These are phyloP conservation scores for Synanthedon myopaeformis DNA, from an alignment of 2,888 invertebrate genomes.

Conservation along the genomic window DNA sequence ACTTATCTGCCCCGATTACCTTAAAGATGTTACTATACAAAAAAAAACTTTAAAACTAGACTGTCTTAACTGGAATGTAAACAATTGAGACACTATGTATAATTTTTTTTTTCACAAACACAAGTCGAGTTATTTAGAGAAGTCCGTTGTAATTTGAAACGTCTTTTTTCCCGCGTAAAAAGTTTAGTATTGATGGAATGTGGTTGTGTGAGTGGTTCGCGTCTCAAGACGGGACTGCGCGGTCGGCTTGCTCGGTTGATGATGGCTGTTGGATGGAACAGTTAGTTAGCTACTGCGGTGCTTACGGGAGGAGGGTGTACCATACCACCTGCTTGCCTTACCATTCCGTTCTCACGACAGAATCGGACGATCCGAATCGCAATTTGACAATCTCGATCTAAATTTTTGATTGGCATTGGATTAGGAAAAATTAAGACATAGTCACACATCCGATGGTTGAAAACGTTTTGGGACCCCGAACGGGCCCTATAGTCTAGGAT, in stretches of 20 bases:
- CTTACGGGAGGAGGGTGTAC: constrained; percentile 31
- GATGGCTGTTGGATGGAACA: constrained; percentile 47
- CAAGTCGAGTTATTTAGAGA: constrained; percentile 6
- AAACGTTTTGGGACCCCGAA: too few species aligned
- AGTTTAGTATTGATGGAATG: constrained; percentile 4
- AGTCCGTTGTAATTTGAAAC: not conserved
- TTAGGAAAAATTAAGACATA: constrained; percentile 40
- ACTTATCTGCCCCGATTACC: constrained; percentile 68
- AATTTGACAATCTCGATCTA: constrained; percentile 60
- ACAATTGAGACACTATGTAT: constrained; percentile 10
- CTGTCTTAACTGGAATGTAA: constrained; percentile 8
- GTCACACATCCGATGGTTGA: not conserved
- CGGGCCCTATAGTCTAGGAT: too few species aligned
- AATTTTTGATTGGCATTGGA: constrained; percentile 63
- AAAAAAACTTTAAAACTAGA: constrained; percentile 26
- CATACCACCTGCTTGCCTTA: constrained; percentile 48
- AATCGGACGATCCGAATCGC: constrained; percentile 33
- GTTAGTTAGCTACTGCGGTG: constrained; percentile 54
- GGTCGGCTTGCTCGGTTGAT: constrained; percentile 38
- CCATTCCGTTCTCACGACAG: constrained; percentile 64
- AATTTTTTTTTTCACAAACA: constrained; percentile 19
- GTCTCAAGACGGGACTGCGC: constrained; percentile 52
- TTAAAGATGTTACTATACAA: constrained; percentile 38
- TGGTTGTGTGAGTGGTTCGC: constrained; percentile 30
- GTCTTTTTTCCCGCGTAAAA: constrained; percentile 16